Evolutionary conservation across 2,888 invertebrate genomes (phyloP).

Genomic region (Sipha maydis): DNA sequence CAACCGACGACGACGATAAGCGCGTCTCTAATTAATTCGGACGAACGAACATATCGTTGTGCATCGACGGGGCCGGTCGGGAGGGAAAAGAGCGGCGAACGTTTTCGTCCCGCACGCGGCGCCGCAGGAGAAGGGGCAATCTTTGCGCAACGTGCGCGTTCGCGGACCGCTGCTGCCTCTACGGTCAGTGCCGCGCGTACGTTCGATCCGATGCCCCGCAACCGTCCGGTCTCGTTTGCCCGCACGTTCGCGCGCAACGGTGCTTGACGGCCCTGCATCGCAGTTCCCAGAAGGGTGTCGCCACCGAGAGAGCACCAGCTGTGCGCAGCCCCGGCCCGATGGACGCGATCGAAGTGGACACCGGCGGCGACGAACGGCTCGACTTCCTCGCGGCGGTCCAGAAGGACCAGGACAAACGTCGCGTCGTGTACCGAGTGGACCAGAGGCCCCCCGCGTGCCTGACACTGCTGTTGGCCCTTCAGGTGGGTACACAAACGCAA

Average conservation of each 20-base stretch:
- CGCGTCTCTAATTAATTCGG: too few species aligned
- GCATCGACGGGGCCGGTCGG: too few species aligned
- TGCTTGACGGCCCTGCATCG: background rate
- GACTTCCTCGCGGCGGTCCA: background rate
- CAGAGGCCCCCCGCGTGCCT: background rate
- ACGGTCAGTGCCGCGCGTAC: background rate
- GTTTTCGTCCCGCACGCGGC: too few species aligned
- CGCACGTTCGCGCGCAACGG: background rate
- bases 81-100: too few species aligned
- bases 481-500: background rate
- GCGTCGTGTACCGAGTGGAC: background rate
- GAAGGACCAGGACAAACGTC: background rate
- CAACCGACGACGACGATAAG: too few species aligned
- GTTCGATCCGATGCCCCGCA: background rate
- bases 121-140: too few species aligned
- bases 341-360: constrained; percentile 18
- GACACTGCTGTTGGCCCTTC: background rate
- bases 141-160: too few species aligned
- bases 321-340: background rate
- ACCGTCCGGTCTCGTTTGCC: background rate
- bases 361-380: background rate
- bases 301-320: background rate
- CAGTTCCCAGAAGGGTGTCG: too few species aligned
- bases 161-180: too few species aligned
- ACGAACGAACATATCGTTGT: too few species aligned